Evolutionary conservation across 1,140 invertebrate genomes (phyloP).

Genomic region (Drosophila persimilis): DNA sequence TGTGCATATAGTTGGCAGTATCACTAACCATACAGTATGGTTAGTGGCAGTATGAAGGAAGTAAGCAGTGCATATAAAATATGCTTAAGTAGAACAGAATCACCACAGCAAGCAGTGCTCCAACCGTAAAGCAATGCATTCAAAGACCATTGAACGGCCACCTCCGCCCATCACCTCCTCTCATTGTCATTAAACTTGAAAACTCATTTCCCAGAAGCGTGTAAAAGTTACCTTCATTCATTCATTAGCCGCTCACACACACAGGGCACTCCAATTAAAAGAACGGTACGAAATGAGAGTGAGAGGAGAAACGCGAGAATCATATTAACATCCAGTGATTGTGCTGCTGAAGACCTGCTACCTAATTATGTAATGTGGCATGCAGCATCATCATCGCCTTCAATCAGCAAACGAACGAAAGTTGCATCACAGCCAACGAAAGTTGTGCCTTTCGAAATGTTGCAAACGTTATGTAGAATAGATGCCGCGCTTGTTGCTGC

Average conservation of each 20-base stretch:
- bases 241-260: conserved; percentile 32
- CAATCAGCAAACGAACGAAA: conserved; percentile 38
- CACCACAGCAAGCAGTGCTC: no score
- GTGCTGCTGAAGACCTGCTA: conserved; percentile 11
- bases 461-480: conserved; percentile 70
- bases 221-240: conserved; percentile 9
- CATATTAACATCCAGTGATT: conserved; percentile 33
- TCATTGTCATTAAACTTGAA: no score
- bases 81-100: no score
- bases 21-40: no score
- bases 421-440: conserved; percentile 59
- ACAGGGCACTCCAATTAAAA: conserved; percentile 24
- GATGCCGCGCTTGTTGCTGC: background rate
- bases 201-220: no score
- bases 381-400: conserved; percentile 21
- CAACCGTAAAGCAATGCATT: no score
- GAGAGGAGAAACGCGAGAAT: no score
- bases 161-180: no score
- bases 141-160: no score
- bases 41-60: no score
- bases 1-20: no score
- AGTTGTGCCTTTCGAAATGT: conserved; percentile 74
- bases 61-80: no score
- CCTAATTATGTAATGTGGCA: conserved; percentile 55
- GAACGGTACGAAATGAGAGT: conserved; percentile 16